Evolutionary conservation across 1,140 invertebrate species (phyloP).

Genomic region (Pseudomyrmex dendroicus): DNA sequence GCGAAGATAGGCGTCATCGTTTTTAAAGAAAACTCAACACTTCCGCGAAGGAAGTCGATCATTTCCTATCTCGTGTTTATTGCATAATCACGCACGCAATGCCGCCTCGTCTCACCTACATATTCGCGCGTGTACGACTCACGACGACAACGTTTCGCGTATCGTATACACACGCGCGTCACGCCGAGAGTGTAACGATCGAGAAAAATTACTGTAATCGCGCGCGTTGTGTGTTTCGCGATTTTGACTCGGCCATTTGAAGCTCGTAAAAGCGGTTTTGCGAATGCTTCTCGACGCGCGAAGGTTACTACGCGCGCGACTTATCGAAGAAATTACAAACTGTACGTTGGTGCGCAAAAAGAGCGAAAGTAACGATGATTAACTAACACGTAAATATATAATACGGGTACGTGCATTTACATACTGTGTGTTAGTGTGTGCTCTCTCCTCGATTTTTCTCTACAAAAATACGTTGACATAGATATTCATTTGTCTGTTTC

Average conservation of each 20-base stretch:
- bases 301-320: background rate
- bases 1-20: conserved; percentile 52
- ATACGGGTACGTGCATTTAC: conserved; percentile 6
- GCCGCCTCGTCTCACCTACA: conserved; percentile 36
- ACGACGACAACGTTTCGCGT: conserved; percentile 19
- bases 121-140: conserved; percentile 5
- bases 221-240: conserved; percentile 2
- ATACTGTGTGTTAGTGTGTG: background rate
- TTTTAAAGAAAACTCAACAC: conserved; percentile 51
- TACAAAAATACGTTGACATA: background rate
- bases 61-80: conserved; percentile 69
- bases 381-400: background rate
- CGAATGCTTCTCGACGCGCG: background rate
- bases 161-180: conserved; percentile 5
- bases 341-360: background rate
- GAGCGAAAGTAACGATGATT: conserved; percentile 15
- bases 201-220: conserved; percentile 43
- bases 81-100: conserved; percentile 72
- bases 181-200: conserved; percentile 36
- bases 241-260: conserved; percentile 4
- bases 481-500: background rate
- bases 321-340: background rate
- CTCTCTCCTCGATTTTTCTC: background rate
- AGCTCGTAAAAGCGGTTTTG: conserved; percentile 5
- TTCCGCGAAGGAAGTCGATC: conserved; percentile 72